A percentile compares a stretch with the other conserved stretches of the same genome.
Conservation (phyloP, 2,888 invertebrate species). For the Capitulum mitella region DNA sequence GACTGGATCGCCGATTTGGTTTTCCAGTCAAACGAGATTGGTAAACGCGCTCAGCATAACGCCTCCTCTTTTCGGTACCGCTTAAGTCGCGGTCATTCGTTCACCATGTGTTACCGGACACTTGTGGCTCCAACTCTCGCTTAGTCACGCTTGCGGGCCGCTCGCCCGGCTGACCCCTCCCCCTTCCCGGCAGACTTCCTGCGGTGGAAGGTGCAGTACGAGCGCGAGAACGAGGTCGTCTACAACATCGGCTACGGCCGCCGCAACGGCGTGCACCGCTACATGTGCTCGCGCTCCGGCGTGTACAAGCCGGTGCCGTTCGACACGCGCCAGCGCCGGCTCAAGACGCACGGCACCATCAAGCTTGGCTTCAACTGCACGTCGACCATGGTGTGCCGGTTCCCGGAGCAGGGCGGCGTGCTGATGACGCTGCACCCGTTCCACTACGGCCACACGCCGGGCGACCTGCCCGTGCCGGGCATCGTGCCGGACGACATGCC, state of each 20-base stretch:
- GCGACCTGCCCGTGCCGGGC: neutral
- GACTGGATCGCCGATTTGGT: too few species aligned
- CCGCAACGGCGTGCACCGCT: neutral
- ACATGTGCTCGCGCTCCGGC: neutral
- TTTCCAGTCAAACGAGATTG: too few species aligned
- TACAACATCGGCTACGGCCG: slow-evolving; percentile 11
- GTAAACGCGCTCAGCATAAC: too few species aligned
- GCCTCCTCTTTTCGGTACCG: too few species aligned
- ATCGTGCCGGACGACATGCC: neutral
- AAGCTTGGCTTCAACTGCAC: slow-evolving; percentile 4
- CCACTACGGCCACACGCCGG: neutral
- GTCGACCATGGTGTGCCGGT: neutral
- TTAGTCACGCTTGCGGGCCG: too few species aligned
- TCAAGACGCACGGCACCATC: neutral
- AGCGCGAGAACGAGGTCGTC: neutral
- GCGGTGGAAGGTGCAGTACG: neutral
- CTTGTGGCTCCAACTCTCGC: too few species aligned
- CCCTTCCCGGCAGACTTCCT: neutral
- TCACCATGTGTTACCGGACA: too few species aligned
- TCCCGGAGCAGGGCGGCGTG: neutral
- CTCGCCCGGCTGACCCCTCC: neutral
- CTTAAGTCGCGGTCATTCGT: too few species aligned
- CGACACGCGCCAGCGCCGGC: neutral
- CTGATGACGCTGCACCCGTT: neutral
- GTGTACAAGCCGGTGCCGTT: neutral